Conservation (phyloP, 2,113 vertebrate species). For the Etheostoma cragini region DNA sequence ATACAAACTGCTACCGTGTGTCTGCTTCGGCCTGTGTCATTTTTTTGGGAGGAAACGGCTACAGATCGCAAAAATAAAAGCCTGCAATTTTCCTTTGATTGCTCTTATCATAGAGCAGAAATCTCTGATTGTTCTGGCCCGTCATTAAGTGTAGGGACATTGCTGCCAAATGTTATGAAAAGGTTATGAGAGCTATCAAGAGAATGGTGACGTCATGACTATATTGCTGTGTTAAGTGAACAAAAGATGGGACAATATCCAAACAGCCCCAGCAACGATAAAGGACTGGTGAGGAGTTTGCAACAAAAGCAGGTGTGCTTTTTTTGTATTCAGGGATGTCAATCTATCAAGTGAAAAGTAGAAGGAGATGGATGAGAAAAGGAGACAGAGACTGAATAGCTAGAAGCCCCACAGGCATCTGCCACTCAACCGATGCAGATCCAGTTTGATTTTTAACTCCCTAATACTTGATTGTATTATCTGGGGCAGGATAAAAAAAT, state of each 20-base stretch:
- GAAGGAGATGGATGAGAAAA: conserved; percentile 38
- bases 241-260: conserved; percentile 14
- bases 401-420: conserved; percentile 60
- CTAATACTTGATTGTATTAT: conserved; percentile 75
- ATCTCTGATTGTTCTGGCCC: conserved; percentile 57
- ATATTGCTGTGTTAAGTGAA: conserved; percentile 10
- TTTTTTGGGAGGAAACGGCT: conserved; percentile 48
- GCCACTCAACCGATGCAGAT: conserved; percentile 71
- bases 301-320: conserved; percentile 17
- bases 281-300: conserved; percentile 8
- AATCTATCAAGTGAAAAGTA: conserved; percentile 52
- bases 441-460: conserved; percentile 71
- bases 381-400: conserved; percentile 22
- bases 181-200: conserved; percentile 40
- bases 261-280: conserved; percentile 24
- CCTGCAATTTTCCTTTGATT: conserved; percentile 70
- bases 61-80: conserved; percentile 59
- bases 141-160: conserved; percentile 58
- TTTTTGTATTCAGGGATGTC: conserved; percentile 38
- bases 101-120: conserved; percentile 68
- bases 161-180: conserved; percentile 31
- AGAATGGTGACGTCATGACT: conserved; percentile 24
- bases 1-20: conserved; percentile 81
- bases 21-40: conserved; percentile 23
- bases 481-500: conserved; percentile 69